Evolutionary conservation across 2,888 invertebrate genomes (phyloP), one percentile per base, ranked within the genome.

Genomic region (Phaonia tiefii): DNA sequence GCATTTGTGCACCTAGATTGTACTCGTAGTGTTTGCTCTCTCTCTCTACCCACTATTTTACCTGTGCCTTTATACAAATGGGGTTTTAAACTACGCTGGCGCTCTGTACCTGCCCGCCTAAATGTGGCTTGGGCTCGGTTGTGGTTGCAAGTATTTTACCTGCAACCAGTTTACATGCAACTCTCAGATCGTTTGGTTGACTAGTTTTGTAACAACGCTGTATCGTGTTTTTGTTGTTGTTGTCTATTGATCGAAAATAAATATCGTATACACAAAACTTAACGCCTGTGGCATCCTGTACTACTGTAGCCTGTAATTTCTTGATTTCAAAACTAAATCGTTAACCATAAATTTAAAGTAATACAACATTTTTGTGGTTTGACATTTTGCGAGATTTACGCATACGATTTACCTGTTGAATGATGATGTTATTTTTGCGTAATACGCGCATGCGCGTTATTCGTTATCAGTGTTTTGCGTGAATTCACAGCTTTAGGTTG

Each of bases 91-190:
- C n/a, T n/a, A n/a, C n/a, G 72, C 72, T 70, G 54, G 58, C 17
- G 1, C n/a, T 17, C 56, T 72, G 54, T 70, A 46, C 63, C 78
- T 72, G 54, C 54, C 65, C 54, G 58, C 22, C 44, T 31, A 71
- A 39, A 25, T 70, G 31, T 56, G 22, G 26, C 22, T 63, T n/a
- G n/a, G 74, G 39, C 71, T 72, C 46, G 56, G 69, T 67, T 54
- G 44, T 31, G 54, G 8, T 42, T 76, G 73, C 58, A 76, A 54
- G 54, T 20, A 44, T 39, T 31, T 25, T 78, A 72, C 63, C 67
- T 78, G 72, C 75, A 78, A 81, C 81, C 81, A 81, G 81, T 81
- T 81, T 75, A 49, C 8, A 75, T 75, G 69, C 75, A 81, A 44
- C 81, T 78, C 75, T 81, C 37, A 42, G 56, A 75, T 71, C 69